Base-by-base conservation (phyloP, 1,140 invertebrate species). In the Drosophila parabipectinata region DNA sequence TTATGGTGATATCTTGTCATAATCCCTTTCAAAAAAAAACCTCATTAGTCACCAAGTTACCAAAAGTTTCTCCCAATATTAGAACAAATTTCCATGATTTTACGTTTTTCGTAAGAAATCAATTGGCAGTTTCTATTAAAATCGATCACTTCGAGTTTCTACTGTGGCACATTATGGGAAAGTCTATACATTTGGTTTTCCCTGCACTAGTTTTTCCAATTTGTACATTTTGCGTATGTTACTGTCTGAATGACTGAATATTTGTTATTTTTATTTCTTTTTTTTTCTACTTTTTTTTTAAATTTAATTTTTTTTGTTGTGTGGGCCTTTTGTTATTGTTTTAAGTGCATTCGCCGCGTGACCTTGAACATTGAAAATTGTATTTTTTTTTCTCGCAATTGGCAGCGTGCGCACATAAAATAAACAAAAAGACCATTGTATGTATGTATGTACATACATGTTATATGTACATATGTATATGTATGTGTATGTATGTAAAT, bases 151-250 rank as follows among this genome's bases (percentile, higher is more conserved):
- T 26, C 24, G 7, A 30, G 41, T 12, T 10, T 6, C 8, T 10
- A 63, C 58, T 63, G 58, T 63, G n/a, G 1, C 0, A 28, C 6
- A 7, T 26, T 53, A 14, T 63, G n/a, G 3, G 28, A 10, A 24
- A 34, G 8, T 32, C 28, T 47, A 24, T 34, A 34, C 15, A 39
- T 56, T 75, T 37, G 50, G 58, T 56, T 6, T 28, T 60, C 21
- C 44, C 34, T 74, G 75, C 64, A 54, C 64, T 75, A 78, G 73
- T 85, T 87, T 79, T 69, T 32, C 72, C 76, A 72, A 75, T 79
- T 83, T 84, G 64, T 76, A 67, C 79, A 81, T 81, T 81, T 78
- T 82, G 79, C 79, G 79, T 81, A 81, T 78, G 79, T 55, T 69
- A 44, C 68, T 58, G 61, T 72, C 79, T 54, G 55, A 62, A 41